Percentiles rank a stretch among this genome's conserved stretches.
phyloP scores from a whole-genome alignment of 2,888 invertebrate species.

The Acanthoscelides obtectus region DNA sequence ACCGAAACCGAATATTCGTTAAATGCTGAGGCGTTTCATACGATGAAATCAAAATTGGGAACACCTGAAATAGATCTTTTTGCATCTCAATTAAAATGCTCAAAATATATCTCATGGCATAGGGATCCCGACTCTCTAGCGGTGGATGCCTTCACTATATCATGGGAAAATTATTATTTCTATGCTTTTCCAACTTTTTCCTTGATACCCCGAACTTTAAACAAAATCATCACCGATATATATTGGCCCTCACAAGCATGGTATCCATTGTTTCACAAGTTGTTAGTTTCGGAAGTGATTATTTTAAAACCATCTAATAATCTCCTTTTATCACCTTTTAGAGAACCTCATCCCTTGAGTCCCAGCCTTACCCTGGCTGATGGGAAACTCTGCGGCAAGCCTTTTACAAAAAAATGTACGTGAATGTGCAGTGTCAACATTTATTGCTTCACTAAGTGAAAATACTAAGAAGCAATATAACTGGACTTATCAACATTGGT shows the following conservation, averaged over 20 bases:
- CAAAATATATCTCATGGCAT: constrained; percentile 13
- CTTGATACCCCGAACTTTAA: not conserved
- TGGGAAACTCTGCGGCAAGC: not conserved
- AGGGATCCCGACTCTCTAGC: constrained; percentile 10
- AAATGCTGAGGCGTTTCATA: too few relatives aligned
- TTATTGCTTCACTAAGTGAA: too few relatives aligned
- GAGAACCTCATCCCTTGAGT: not conserved
- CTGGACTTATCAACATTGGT: too few relatives aligned
- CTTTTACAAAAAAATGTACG: too few relatives aligned
- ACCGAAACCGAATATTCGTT: constrained; percentile 12
- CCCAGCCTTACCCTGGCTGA: not conserved
- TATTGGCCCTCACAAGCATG: constrained; percentile 13
- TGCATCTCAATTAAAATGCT: constrained; percentile 11
- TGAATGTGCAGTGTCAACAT: too few relatives aligned
- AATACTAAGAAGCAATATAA: too few relatives aligned
- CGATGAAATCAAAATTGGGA: too few relatives aligned
- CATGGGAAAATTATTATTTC: constrained; percentile 11
- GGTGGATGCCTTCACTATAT: constrained; percentile 15
- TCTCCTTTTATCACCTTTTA: not conserved
- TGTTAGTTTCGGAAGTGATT: constrained; percentile 2
- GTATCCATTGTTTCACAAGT: constrained; percentile 12
- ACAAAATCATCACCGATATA: constrained; percentile 10
- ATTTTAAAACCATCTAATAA: constrained; percentile 7
- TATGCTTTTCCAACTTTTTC: constrained; percentile 18
- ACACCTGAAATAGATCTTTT: too few relatives aligned